Conservation (phyloP, 37 sponge, comb jelly and placozoan species). For the Diacarnus erythraeanus region DNA sequence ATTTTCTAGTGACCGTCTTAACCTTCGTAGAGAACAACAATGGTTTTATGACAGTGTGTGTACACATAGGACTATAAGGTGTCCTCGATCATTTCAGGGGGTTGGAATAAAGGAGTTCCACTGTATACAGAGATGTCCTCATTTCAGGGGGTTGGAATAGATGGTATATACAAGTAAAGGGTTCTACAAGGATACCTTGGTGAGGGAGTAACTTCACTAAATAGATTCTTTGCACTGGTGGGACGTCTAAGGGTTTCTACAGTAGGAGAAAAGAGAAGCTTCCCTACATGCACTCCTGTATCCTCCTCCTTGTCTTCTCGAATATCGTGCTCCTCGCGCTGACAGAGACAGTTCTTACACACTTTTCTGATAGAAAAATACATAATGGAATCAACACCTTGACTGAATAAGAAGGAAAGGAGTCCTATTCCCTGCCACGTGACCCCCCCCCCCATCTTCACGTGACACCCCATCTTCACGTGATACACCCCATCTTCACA, state of each 20-base stretch:
- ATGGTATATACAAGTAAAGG: too few relatives aligned
- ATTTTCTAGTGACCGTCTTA: not conserved
- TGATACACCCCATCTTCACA: not conserved
- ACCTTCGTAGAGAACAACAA: too few relatives aligned
- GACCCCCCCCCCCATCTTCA: not conserved
- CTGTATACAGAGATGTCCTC: too few relatives aligned
- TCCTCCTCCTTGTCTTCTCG: constrained; percentile 20
- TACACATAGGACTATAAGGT: too few relatives aligned
- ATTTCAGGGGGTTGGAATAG: not conserved
- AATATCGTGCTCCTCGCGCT: constrained; percentile 82
- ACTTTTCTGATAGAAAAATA: constrained; percentile 60
- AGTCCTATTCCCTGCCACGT: too few relatives aligned
- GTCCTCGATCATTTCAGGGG: too few relatives aligned
- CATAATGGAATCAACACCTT: too few relatives aligned
- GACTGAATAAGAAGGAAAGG: too few relatives aligned
- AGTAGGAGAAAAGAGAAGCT: constrained; percentile 49
- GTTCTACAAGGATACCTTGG: constrained; percentile 15
- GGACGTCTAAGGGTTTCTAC: constrained; percentile 19
- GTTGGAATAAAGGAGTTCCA: not conserved
- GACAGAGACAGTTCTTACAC: constrained; percentile 82
- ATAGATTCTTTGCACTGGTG: not conserved
- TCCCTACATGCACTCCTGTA: constrained; percentile 24
- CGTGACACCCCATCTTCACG: not conserved
- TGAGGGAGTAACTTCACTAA: constrained; percentile 1
- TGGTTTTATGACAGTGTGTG: too few relatives aligned